phyloP scores from a whole-genome alignment of 2,113 vertebrate species.

The Gallinago jamesoni region DNA sequence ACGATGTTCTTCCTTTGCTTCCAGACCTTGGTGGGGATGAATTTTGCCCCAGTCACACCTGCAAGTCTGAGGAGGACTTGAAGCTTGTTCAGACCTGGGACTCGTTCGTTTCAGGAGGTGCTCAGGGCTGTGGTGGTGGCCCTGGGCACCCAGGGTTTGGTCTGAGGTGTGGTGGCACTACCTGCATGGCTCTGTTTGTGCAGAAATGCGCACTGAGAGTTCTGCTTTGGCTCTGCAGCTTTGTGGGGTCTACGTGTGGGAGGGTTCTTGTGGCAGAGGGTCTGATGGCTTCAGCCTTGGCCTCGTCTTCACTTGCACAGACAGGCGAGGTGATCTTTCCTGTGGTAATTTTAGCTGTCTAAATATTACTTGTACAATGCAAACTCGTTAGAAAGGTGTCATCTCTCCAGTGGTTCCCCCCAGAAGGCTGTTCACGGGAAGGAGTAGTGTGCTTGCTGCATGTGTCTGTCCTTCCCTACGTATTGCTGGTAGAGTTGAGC shows the following conservation, averaged over 20 bases:
- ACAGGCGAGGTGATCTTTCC: background rate
- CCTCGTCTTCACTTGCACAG: background rate
- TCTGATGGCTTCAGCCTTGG: background rate
- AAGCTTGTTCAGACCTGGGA: background rate
- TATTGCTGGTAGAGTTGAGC: background rate
- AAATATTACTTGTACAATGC: background rate
- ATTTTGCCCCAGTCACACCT: background rate
- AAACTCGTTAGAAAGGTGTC: background rate
- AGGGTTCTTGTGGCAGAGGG: background rate
- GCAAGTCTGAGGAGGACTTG: background rate
- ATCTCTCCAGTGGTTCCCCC: background rate
- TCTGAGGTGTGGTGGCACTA: background rate
- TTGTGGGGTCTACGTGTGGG: background rate
- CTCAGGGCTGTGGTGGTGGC: background rate
- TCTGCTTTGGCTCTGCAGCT: background rate
- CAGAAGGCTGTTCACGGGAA: background rate
- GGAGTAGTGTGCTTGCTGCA: background rate
- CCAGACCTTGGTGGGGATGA: background rate
- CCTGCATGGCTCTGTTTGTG: background rate
- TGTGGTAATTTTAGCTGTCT: background rate
- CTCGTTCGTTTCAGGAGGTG: background rate
- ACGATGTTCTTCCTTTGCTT: background rate
- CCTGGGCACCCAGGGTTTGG: background rate
- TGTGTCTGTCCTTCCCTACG: background rate
- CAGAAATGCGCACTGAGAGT: background rate